phyloP scores from a whole-genome alignment of 2,113 vertebrate species.

The Neogale vison region DNA sequence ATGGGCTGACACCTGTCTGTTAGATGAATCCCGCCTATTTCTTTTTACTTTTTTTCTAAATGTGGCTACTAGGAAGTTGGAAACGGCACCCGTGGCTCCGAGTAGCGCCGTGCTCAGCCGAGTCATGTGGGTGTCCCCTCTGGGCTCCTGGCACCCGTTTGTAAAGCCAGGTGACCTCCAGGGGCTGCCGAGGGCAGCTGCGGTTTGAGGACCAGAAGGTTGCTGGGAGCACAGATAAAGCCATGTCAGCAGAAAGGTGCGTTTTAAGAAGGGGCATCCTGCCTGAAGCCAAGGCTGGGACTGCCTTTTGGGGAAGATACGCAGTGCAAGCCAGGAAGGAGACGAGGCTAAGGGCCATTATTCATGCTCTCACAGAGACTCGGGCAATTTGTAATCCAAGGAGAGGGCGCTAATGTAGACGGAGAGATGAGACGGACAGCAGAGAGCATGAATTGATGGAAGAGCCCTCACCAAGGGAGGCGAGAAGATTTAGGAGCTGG shows the following conservation, averaged over 20 bases:
- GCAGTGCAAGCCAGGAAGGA: no score
- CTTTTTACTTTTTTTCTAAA: neutral
- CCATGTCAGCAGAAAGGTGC: neutral
- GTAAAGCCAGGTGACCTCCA: neutral
- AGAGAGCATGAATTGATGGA: neutral
- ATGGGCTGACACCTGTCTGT: neutral
- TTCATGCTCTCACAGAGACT: neutral
- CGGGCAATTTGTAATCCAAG: neutral
- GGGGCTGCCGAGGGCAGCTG: neutral
- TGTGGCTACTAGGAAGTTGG: neutral
- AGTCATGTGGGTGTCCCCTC: neutral
- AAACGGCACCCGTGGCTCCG: neutral
- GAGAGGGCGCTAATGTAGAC: neutral
- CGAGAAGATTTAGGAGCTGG: neutral
- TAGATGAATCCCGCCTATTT: neutral
- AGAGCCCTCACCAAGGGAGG: fast-evolving
- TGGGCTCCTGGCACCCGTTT: neutral
- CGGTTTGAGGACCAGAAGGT: neutral
- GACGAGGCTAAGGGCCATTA: neutral
- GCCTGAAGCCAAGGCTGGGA: neutral
- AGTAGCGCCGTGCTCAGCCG: fast-evolving
- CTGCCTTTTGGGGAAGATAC: neutral
- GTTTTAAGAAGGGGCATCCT: neutral
- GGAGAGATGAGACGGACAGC: neutral
- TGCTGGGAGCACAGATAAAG: fast-evolving